Base-by-base conservation (phyloP, 2,113 vertebrate genomes). In the cattle (Bos taurus) region DNA sequence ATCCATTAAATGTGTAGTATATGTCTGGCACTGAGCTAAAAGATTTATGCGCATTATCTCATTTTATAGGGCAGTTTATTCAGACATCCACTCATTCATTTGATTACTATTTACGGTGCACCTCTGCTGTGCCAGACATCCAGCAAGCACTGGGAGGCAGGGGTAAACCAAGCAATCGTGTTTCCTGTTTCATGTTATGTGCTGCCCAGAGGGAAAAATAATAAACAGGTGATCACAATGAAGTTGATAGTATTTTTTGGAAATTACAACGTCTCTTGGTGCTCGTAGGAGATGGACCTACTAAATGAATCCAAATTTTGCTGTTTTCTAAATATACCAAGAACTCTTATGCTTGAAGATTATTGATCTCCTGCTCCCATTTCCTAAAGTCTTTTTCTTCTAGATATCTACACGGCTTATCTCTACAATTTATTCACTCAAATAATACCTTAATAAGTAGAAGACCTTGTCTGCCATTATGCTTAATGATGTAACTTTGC, bases 51-150 rank as follows among this genome's bases (percentile, higher is more conserved):
- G 88, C 92, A 91, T 94, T 97, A 97, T 97, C 88, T 96, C 82
- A 97, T 78, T 98, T 96, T 98, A 97, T 96, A 96, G 94, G 62
- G 91, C 90, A 94, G 60, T 98, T 98, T 97, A 98, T 96, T 97
- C 88, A 98, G 96, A 97, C 95, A 96, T 90, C 74, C 59, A 94
- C 57, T 98, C 88, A 97, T 96, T 97, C 91, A 97, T 83, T 88
- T 96, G 95, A 97, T 97, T 90, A 94, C 94, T 98, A 97, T 98
- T 97, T 98, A 97, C 96, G 64, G 95, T 77, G 2, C 14, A 64
- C 64, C 50, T 96, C 57, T 43, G 60, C 89, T 83, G 50, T 71
- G 52, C 78, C 21, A 91, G 59, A 95, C 97, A 95, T 17, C 16
- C 33, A 96, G 46, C 86, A 86, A 96, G 86, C 43, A 84, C 21